Percentiles rank a stretch among this genome's conserved stretches.
Conservation (phyloP, 2,113 vertebrate genomes). For the Gnathonemus longibarbis region DNA sequence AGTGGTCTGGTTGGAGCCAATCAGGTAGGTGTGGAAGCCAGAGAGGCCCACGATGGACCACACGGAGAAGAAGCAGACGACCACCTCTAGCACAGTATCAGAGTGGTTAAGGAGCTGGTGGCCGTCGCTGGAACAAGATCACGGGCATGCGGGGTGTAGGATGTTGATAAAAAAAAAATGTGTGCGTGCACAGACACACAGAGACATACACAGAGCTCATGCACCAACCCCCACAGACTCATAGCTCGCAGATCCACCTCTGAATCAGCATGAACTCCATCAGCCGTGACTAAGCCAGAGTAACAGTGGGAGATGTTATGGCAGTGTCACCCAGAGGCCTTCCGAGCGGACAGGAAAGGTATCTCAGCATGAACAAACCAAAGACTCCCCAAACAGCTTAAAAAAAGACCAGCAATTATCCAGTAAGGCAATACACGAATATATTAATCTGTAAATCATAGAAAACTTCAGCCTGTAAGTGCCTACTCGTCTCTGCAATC, state of each 20-base stretch:
- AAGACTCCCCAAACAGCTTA: neutral
- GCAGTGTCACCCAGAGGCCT: neutral
- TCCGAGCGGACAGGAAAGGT: neutral
- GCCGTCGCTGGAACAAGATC: neutral
- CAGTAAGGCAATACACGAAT: neutral
- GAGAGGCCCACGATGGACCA: slow-evolving; percentile 94
- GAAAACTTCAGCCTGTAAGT: neutral
- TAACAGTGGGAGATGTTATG: neutral
- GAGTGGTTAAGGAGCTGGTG: slow-evolving; percentile 67
- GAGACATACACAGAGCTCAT: neutral
- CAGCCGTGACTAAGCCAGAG: neutral
- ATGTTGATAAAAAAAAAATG: slow-evolving; percentile 12
- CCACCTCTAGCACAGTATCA: slow-evolving; percentile 81
- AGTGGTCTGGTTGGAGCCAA: slow-evolving; percentile 96
- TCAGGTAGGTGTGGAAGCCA: slow-evolving; percentile 90
- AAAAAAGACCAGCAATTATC: neutral
- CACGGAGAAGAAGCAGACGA: slow-evolving; percentile 91
- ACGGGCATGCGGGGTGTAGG: neutral
- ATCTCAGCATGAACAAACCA: neutral
- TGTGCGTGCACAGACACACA: neutral
- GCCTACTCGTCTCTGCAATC: neutral
- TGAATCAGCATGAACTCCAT: neutral
- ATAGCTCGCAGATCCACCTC: neutral
- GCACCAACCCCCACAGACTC: neutral
- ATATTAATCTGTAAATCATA: neutral